phyloP scores from a whole-genome alignment of 2,797 vertebrate species.

The Cephalopachus bancanus region DNA sequence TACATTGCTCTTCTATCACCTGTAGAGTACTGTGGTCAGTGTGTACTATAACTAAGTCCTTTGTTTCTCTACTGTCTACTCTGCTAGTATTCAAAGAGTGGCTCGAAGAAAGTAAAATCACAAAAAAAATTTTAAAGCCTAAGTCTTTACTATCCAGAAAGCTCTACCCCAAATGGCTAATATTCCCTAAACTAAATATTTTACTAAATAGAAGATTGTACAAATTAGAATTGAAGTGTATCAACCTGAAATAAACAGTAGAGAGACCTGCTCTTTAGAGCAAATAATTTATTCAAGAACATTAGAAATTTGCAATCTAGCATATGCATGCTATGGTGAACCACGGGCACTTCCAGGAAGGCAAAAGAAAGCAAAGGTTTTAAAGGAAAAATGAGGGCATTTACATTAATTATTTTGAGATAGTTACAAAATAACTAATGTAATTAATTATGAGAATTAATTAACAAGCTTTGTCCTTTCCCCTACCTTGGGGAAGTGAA shows the following conservation, averaged over 20 bases:
- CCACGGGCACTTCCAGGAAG: background rate
- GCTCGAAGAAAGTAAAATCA: background rate
- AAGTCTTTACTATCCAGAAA: background rate
- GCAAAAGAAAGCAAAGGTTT: background rate
- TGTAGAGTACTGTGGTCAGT: background rate
- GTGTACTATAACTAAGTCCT: background rate
- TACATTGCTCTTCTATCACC: background rate
- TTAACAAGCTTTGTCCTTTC: too few relatives aligned
- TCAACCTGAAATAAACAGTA: background rate
- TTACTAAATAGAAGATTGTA: background rate
- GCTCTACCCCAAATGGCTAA: background rate
- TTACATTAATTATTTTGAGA: background rate
- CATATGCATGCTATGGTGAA: background rate
- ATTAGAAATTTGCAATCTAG: background rate
- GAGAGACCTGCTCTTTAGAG: background rate
- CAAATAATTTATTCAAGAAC: background rate
- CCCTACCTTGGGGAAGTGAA: too few relatives aligned
- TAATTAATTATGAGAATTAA: too few relatives aligned
- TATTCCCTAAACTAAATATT: background rate
- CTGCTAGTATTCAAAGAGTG: background rate
- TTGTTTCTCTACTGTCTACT: background rate
- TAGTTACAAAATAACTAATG: background rate
- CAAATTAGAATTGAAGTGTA: background rate
- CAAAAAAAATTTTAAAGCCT: background rate
- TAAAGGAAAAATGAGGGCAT: background rate